A percentile compares a stretch with the other conserved stretches of the same genome.
phyloP scores from a whole-genome alignment of 2,888 invertebrate genomes.

The Magallana nippona region DNA sequence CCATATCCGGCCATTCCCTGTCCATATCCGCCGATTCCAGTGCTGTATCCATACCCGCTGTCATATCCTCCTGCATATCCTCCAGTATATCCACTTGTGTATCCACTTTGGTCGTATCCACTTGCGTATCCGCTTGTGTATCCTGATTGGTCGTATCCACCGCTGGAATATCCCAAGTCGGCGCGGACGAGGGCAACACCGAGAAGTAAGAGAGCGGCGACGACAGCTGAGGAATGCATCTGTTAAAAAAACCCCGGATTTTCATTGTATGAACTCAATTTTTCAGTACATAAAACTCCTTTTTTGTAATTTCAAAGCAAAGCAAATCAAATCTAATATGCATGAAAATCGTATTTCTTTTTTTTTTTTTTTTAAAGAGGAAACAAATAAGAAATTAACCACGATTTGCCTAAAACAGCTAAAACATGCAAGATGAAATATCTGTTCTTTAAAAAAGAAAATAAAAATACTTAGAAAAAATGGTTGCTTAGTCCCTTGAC shows the following conservation, averaged over 20 bases:
- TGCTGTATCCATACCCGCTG: neutral
- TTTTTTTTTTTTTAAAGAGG: too few relatives aligned
- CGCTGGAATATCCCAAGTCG: neutral
- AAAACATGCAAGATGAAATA: too few relatives aligned
- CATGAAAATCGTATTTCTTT: too few relatives aligned
- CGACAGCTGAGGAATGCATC: slow-evolving; percentile 7
- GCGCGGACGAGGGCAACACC: slow-evolving; percentile 5
- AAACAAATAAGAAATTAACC: too few relatives aligned
- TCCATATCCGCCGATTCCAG: neutral
- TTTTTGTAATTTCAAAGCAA: too few relatives aligned
- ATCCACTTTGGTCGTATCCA: slow-evolving; percentile 10
- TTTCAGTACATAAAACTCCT: too few relatives aligned
- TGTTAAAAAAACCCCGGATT: neutral
- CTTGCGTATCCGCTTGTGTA: slow-evolving; percentile 8
- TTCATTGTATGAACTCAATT: too few relatives aligned
- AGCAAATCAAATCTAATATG: too few relatives aligned
- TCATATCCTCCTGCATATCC: slow-evolving; percentile 5
- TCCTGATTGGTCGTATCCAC: neutral
- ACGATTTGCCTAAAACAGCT: too few relatives aligned
- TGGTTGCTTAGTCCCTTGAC: too few relatives aligned
- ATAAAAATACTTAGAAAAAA: too few relatives aligned
- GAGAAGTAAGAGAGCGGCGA: neutral
- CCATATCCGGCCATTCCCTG: neutral
- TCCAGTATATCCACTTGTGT: neutral
- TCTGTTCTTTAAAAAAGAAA: too few relatives aligned